A percentile compares a stretch with the other conserved stretches of the same genome.
Evolutionary conservation across 1,140 invertebrate species (phyloP).

Genomic region (Adelges cooleyi): DNA sequence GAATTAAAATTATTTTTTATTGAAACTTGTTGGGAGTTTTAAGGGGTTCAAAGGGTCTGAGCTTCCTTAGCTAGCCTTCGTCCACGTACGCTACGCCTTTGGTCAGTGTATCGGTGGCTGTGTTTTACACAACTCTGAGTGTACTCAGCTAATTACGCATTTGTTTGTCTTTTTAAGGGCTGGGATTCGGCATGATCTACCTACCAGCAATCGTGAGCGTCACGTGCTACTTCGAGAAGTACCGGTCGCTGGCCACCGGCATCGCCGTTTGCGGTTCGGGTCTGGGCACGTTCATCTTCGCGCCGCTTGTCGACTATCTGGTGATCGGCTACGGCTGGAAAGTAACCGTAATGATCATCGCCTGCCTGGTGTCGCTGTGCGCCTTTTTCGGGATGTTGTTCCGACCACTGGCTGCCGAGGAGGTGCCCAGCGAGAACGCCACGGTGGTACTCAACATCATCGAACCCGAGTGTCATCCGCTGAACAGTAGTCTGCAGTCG

Average conservation of each 20-base stretch:
- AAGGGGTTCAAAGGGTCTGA: too few species aligned
- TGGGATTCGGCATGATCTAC: constrained; percentile 89
- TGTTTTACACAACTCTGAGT: too few species aligned
- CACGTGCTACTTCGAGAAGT: constrained; percentile 86
- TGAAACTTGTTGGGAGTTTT: too few species aligned
- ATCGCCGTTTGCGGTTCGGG: constrained; percentile 92
- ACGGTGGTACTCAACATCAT: not conserved
- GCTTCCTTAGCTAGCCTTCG: too few species aligned
- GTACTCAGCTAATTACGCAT: too few species aligned
- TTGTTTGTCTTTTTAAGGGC: constrained; percentile 49
- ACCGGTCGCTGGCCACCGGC: constrained; percentile 78
- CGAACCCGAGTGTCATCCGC: constrained; percentile 4
- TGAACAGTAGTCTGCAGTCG: constrained; percentile 27
- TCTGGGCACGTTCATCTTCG: constrained; percentile 72
- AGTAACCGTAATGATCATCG: constrained; percentile 57
- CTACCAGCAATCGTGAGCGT: constrained; percentile 89
- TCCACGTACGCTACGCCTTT: too few species aligned
- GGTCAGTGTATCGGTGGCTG: too few species aligned
- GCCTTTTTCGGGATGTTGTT: constrained; percentile 74
- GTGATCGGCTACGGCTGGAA: constrained; percentile 39
- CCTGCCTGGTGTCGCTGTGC: constrained; percentile 69
- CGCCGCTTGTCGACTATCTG: constrained; percentile 58
- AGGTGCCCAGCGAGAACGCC: not conserved
- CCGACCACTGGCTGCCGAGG: constrained; percentile 41
- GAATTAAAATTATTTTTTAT: too few species aligned